These are phyloP conservation scores for Ectemnius cavifrons DNA, from an alignment of 2,888 invertebrate genomes.

Conservation along the genomic window DNA sequence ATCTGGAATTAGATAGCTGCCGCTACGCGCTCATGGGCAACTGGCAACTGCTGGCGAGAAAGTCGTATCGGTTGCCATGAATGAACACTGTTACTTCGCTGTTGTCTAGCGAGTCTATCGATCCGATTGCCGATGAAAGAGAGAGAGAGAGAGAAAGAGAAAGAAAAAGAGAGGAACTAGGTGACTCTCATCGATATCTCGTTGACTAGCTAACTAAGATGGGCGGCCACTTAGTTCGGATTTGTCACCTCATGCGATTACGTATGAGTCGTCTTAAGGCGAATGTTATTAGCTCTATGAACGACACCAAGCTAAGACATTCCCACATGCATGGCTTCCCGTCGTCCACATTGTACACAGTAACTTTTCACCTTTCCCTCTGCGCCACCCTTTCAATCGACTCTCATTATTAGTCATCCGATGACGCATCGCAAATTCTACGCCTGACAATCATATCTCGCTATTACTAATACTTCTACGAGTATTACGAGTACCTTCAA, in stretches of 20 bases:
- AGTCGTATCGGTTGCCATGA: no score
- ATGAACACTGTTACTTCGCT: no score
- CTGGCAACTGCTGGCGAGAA: no score
- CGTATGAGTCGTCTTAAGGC: constrained; percentile 34
- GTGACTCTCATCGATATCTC: no score
- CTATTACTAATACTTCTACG: no score
- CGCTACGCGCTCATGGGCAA: no score
- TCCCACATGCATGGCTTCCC: constrained; percentile 42
- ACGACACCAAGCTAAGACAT: constrained; percentile 40
- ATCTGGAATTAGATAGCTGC: no score
- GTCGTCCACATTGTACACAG: constrained; percentile 2
- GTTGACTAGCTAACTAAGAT: background rate
- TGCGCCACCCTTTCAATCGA: constrained; percentile 4
- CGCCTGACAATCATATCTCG: no score
- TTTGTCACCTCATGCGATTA: constrained; percentile 46
- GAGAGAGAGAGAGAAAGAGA: no score
- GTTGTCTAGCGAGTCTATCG: constrained; percentile 24
- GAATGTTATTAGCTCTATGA: constrained; percentile 42
- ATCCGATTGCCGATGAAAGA: constrained; percentile 11
- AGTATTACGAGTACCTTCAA: no score
- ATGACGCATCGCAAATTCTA: background rate
- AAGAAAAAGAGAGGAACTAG: no score
- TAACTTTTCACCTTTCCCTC: constrained; percentile 8
- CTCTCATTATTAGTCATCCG: constrained; percentile 16
- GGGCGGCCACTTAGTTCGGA: constrained; percentile 40